Conservation (phyloP, 2,113 vertebrate species). For the Anguilla japonica region DNA sequence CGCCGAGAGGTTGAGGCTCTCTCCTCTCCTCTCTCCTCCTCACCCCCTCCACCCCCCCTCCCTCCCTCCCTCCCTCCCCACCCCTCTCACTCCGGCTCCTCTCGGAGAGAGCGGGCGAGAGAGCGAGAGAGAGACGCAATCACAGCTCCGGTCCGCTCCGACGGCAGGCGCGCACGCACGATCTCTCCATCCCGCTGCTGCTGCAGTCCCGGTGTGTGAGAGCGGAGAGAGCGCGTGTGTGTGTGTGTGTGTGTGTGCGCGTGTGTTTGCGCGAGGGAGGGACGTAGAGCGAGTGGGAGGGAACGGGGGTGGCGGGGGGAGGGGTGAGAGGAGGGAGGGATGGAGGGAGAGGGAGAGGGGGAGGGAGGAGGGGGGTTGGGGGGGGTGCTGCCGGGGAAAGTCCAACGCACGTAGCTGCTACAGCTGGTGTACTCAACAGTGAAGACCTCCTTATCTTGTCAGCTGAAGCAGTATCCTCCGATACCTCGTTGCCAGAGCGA, state of each 20-base stretch:
- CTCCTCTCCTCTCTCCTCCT: conserved; percentile 49
- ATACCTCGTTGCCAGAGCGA: conserved; percentile 41
- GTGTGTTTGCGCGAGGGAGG: conserved; percentile 25
- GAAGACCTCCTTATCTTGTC: conserved; percentile 48
- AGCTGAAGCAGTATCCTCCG: conserved; percentile 29
- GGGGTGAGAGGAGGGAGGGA: conserved; percentile 12
- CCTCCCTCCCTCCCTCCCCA: neutral
- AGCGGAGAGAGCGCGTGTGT: conserved; percentile 29
- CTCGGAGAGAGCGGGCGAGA: conserved; percentile 1
- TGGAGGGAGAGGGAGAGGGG: conserved; percentile 34
- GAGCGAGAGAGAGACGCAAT: neutral
- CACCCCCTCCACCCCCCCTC: conserved; percentile 28
- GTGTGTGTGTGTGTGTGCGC: conserved; percentile 28
- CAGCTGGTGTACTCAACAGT: conserved; percentile 48
- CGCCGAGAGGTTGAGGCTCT: conserved; percentile 51
- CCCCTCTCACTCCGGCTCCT: neutral
- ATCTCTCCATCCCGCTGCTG: conserved; percentile 63
- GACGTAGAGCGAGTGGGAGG: neutral
- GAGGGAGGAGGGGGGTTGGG: neutral
- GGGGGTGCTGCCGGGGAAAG: conserved; percentile 55
- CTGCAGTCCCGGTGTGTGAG: conserved; percentile 55
- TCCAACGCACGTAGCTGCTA: conserved; percentile 52
- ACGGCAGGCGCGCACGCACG: conserved; percentile 53
- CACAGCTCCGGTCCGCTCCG: conserved; percentile 29
- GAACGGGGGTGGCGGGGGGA: conserved; percentile 27